phyloP scores from a whole-genome alignment of 2,888 invertebrate species.

The Baccha elongata region DNA sequence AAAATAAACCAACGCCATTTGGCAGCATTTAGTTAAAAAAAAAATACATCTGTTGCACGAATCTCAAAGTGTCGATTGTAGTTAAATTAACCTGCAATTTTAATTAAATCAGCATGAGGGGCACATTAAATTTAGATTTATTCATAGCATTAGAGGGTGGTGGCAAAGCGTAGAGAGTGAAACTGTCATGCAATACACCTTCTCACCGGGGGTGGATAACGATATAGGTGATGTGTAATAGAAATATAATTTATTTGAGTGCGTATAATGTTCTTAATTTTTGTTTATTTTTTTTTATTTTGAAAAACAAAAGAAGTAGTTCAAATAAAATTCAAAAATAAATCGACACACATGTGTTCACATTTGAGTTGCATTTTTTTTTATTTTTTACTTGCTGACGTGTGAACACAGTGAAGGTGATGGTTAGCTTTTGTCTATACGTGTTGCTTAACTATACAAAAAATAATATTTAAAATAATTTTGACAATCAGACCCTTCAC shows the following conservation, averaged over 20 bases:
- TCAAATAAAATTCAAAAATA: slow-evolving; percentile 63
- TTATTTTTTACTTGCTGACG: not conserved
- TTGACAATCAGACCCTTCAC: too few species aligned
- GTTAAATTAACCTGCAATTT: slow-evolving; percentile 56
- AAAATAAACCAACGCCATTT: slow-evolving; percentile 50
- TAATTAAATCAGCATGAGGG: slow-evolving; percentile 48
- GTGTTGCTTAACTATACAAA: too few species aligned
- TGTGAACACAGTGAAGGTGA: too few species aligned
- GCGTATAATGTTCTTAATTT: slow-evolving; percentile 24
- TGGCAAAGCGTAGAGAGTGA: slow-evolving; percentile 26
- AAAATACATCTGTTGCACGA: slow-evolving; percentile 63
- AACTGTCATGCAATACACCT: slow-evolving; percentile 39
- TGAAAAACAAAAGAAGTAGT: slow-evolving; percentile 36
- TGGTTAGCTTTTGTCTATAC: too few species aligned
- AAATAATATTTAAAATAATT: too few species aligned
- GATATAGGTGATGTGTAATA: not conserved
- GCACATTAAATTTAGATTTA: slow-evolving; percentile 59
- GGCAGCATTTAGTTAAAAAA: slow-evolving; percentile 45
- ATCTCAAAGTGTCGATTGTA: slow-evolving; percentile 50
- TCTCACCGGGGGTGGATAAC: not conserved
- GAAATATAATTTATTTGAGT: slow-evolving; percentile 31
- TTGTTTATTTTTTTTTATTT: not conserved
- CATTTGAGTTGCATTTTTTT: slow-evolving; percentile 49
- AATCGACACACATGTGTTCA: slow-evolving; percentile 37
- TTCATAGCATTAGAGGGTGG: slow-evolving; percentile 6